phyloP scores from a whole-genome alignment of 2,797 vertebrate genomes.

The Macropus fuliginosus region DNA sequence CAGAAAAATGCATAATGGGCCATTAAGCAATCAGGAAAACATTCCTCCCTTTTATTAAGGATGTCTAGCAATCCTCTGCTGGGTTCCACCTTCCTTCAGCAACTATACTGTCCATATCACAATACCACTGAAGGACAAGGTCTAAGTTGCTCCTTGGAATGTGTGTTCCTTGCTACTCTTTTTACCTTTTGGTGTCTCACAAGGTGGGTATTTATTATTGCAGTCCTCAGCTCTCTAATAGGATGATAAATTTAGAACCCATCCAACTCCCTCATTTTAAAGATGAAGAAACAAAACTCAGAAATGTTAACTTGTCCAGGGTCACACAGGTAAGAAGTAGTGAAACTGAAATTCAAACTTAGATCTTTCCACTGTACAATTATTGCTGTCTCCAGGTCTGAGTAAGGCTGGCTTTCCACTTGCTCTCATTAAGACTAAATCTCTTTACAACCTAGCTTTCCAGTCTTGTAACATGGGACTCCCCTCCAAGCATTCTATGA shows the following conservation, averaged over 20 bases:
- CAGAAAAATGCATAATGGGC: neutral
- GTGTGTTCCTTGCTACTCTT: neutral
- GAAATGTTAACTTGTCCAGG: neutral
- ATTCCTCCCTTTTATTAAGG: neutral
- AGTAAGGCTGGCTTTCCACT: neutral
- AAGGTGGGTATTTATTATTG: neutral
- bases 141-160: neutral
- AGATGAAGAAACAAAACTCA: neutral
- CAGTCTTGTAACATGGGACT: neutral
- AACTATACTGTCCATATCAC: neutral
- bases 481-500: neutral
- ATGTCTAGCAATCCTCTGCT: neutral
- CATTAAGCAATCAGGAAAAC: neutral
- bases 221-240: neutral
- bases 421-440: neutral
- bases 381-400: neutral
- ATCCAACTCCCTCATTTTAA: neutral
- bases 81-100: neutral
- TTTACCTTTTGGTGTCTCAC: neutral
- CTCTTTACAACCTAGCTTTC: neutral
- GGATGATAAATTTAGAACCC: neutral
- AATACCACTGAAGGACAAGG: neutral
- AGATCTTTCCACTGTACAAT: neutral
- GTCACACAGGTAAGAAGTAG: neutral
- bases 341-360: neutral